Evolutionary conservation across 2,888 invertebrate species (phyloP), one percentile per base, ranked within the genome.

Genomic region (Agelastica alni): DNA sequence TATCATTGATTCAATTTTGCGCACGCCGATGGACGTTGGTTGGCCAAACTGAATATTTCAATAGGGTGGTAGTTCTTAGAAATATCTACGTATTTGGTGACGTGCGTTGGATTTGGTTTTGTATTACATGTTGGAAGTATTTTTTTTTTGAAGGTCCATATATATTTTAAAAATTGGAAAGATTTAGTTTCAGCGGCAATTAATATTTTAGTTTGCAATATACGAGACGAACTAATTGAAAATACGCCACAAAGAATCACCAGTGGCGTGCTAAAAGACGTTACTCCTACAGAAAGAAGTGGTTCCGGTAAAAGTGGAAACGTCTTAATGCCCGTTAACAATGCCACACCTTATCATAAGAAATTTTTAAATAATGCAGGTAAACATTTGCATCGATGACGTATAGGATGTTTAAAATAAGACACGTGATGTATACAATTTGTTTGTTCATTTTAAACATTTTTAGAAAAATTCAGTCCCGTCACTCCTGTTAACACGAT

Each of bases 401-500:
- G n/a, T n/a, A n/a, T n/a, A n/a, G n/a, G n/a, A n/a, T n/a, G n/a
- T n/a, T n/a, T n/a, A n/a, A n/a, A n/a, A n/a, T n/a, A n/a, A n/a
- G n/a, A n/a, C n/a, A n/a, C n/a, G n/a, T n/a, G n/a, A n/a, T n/a
- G n/a, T n/a, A n/a, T n/a, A n/a, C n/a, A n/a, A n/a, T n/a, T n/a
- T n/a, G n/a, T n/a, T n/a, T n/a, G n/a, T n/a, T n/a, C n/a, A n/a
- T n/a, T n/a, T n/a, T n/a, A n/a, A n/a, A n/a, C n/a, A n/a, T n/a
- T 41, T 54, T 53, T 52, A 58, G 59, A 52, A 17, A 64, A 61
- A 13, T 64, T 61, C 41, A 73, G 71, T 51, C 75, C 73, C 60
- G 69, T 73, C 9, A 77, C 76, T 2, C 75, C 75, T 3, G 68
- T 76, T 3, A 69, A 70, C 49, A 72, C 72, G 65, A 72, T 76